Evolutionary conservation across 2,113 vertebrate genomes (phyloP).

Genomic region (Nycticebus coucang): DNA sequence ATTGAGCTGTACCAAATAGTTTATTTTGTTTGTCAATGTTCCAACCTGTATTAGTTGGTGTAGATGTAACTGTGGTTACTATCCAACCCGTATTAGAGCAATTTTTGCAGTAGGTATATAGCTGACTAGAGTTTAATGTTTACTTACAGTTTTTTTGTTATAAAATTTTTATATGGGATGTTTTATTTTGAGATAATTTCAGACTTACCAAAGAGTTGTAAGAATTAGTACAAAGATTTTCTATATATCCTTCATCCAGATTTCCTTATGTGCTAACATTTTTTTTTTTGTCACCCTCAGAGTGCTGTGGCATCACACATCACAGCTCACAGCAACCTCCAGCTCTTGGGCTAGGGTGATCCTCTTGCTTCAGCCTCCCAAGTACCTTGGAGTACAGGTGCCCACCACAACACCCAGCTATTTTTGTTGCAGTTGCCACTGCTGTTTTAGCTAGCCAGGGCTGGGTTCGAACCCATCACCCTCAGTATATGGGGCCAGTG

Average conservation of each 20-base stretch:
- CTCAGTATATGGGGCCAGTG: no score
- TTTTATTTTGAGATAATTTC: slow-evolving; percentile 46
- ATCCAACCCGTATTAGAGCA: background rate
- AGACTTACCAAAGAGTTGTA: background rate
- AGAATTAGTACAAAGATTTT: background rate
- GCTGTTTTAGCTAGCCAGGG: no score
- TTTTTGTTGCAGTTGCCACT: no score
- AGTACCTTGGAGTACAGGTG: no score
- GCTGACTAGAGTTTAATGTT: slow-evolving; percentile 32
- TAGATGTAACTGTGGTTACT: background rate
- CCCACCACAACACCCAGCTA: no score
- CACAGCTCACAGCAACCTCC: no score
- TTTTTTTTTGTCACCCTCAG: background rate
- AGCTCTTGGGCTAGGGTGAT: no score
- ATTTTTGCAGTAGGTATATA: background rate
- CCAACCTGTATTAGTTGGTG: background rate
- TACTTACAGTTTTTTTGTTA: background rate
- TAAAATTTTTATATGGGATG: background rate
- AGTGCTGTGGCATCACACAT: no score
- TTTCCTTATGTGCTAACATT: slow-evolving; percentile 15
- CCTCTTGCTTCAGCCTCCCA: no score
- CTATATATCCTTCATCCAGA: background rate
- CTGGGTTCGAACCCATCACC: no score
- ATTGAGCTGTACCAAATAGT: background rate
- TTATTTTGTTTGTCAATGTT: slow-evolving; percentile 14